These are phyloP conservation scores for Agrilus mali DNA, from an alignment of 2,888 invertebrate genomes.

Conservation along the genomic window DNA sequence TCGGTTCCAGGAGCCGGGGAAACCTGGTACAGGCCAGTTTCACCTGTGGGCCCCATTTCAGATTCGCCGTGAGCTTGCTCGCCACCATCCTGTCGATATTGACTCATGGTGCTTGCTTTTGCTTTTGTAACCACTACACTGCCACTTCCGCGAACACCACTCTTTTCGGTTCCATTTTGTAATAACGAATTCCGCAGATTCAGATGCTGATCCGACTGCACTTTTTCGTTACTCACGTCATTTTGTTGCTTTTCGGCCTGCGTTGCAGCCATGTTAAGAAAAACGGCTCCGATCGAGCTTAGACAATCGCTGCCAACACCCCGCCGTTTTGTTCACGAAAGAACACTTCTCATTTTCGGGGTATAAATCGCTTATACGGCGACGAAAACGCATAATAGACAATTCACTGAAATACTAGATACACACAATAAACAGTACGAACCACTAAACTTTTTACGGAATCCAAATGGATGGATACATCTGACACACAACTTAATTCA, in stretches of 20 bases:
- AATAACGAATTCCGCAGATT: constrained; percentile 55
- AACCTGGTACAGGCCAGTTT: constrained; percentile 15
- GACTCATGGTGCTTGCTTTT: constrained; percentile 56
- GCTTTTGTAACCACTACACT: constrained; percentile 53
- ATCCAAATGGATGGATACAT: constrained; percentile 44
- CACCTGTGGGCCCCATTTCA: constrained; percentile 23
- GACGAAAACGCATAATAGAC: constrained; percentile 38
- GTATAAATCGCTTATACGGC: constrained; percentile 30
- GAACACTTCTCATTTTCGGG: constrained; percentile 34
- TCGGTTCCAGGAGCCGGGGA: constrained; percentile 16
- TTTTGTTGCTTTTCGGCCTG: constrained; percentile 73
- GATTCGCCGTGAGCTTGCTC: constrained; percentile 26
- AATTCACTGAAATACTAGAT: constrained; percentile 29
- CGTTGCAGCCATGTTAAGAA: constrained; percentile 70
- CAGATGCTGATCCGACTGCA: constrained; percentile 51
- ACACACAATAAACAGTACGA: constrained; percentile 30
- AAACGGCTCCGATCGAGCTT: constrained; percentile 35
- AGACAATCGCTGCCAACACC: constrained; percentile 47
- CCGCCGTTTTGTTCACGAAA: constrained; percentile 38
- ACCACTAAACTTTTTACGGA: constrained; percentile 34
- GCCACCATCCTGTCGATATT: constrained; percentile 56
- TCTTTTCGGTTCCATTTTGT: constrained; percentile 70
- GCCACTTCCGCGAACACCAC: constrained; percentile 52
- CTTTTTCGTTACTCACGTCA: constrained; percentile 54
- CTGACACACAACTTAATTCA: constrained; percentile 62